Base-by-base conservation (phyloP, 1,140 invertebrate species). In the Hirudo medicinalis region DNA sequence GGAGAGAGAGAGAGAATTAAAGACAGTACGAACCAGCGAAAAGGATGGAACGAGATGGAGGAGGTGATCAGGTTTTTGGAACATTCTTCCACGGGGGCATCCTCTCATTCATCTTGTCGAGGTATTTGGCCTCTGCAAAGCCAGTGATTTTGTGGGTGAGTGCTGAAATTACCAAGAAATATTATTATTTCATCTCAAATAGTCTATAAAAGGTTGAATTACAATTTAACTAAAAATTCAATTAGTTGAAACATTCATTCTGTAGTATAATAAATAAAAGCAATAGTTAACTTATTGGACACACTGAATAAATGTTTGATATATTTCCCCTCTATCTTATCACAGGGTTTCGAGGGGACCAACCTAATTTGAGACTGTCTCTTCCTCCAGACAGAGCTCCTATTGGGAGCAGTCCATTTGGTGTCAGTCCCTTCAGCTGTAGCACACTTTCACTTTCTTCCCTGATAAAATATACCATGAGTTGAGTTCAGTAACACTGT, bases 361-460 rank as follows among this genome's bases (percentile, higher is more conserved):
- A 83, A 92, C 90, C 90, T 87, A 93, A 96, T 82, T 92, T 92
- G 68, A 98, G 87, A 75, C 93, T 94, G 71, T 91, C 92, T 82
- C 95, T 96, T 80, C 97, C 94, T 79, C 94, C 94, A 75, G 94
- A 95, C 68, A 99, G 86, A 72, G 94, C 94, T 76, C 97, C 97
- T 74, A 98, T 84, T 27, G 97, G 96, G 75, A 99, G 83, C 75
- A 94, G 91, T 78, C 96, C 96, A 78, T 96, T 98, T 20, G 97
- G 97, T 76, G 97, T 99, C 29, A 99, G 87, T 72, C 96, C 97
- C 84, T 99, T 99, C 75, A 99, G 86, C 84, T 98, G 94, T 76
- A 99, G 85, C 72, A 99, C 96, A 84, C 92, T 95, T 86, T 99
- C 97, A 84, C 93, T 97, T 82, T 99, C 97, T 86, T 99, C 97